Percentiles rank a stretch among this genome's conserved stretches.
Evolutionary conservation across 2,888 invertebrate genomes (phyloP).

Genomic region (Andrena bicolor): DNA sequence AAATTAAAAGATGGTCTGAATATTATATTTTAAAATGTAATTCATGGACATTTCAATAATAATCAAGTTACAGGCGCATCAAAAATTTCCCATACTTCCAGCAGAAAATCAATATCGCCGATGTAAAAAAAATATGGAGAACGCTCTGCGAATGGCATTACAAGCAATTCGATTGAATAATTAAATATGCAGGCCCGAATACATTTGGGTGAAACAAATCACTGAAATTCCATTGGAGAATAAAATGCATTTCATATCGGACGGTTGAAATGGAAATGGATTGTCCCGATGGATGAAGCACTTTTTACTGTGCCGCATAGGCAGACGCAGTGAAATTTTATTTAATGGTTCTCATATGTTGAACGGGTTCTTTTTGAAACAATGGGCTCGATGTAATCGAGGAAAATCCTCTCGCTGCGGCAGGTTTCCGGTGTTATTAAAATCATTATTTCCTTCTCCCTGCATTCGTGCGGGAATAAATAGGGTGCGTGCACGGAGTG

Average conservation of each 20-base stretch:
- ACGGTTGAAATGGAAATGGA: constrained; percentile 57
- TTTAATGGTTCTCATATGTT: constrained; percentile 61
- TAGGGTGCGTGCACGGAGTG: constrained; percentile 56
- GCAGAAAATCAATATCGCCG: constrained; percentile 25
- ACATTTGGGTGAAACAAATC: constrained; percentile 58
- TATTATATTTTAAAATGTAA: constrained; percentile 12
- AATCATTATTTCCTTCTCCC: constrained; percentile 70
- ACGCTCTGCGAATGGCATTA: constrained; percentile 27
- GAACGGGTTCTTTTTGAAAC: constrained; percentile 55
- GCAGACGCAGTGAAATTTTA: constrained; percentile 52
- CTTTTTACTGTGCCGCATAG: constrained; percentile 47
- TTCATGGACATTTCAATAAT: constrained; percentile 1
- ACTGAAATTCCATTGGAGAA: constrained; percentile 49
- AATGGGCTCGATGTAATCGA: constrained; percentile 57
- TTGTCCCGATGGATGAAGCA: constrained; percentile 57
- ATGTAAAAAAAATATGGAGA: not conserved
- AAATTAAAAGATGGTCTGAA: too few species aligned
- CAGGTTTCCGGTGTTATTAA: constrained; percentile 67
- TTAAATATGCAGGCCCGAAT: constrained; percentile 52
- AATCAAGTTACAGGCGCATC: constrained; percentile 17
- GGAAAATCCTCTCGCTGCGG: constrained; percentile 46
- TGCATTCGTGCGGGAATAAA: constrained; percentile 71
- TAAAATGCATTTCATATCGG: constrained; percentile 50
- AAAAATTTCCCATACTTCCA: constrained; percentile 18
- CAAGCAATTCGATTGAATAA: constrained; percentile 45